Conservation (phyloP, 2,888 invertebrate genomes). For the Dromius quadrimaculatus region DNA sequence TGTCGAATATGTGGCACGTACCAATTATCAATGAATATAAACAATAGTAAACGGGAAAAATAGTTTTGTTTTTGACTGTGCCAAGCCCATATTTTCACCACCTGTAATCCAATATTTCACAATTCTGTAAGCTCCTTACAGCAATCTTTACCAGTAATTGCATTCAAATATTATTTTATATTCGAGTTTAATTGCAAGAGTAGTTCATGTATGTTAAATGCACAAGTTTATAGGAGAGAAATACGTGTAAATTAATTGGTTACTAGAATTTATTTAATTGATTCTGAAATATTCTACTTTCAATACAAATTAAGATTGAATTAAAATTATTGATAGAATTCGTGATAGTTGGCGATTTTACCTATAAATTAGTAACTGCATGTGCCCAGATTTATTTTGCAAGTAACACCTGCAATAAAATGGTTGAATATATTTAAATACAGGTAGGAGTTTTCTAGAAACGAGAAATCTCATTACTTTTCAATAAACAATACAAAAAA, state of each 20-base stretch:
- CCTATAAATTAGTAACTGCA: not conserved
- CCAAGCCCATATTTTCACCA: no score
- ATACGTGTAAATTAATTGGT: not conserved
- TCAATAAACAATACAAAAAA: no score
- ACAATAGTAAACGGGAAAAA: no score
- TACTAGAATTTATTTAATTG: not conserved
- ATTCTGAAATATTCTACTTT: not conserved
- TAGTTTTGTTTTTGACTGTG: no score
- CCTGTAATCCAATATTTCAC: no score
- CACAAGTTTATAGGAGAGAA: not conserved
- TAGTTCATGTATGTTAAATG: not conserved
- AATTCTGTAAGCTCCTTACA: no score
- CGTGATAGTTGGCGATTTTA: not conserved
- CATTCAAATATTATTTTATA: slow-evolving; percentile 26
- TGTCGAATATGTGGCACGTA: no score
- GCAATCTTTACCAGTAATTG: slow-evolving; percentile 1
- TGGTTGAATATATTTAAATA: not conserved
- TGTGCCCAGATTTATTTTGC: no score
- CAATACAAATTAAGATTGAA: not conserved
- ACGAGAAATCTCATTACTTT: no score
- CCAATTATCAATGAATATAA: no score
- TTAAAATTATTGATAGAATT: not conserved
- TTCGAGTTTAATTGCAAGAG: slow-evolving; percentile 21
- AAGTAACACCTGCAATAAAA: not conserved
- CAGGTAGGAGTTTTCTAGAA: no score